A percentile compares a stretch with the other conserved stretches of the same genome.
These are phyloP conservation scores for Apteryx mantelli DNA, from an alignment of 2,113 vertebrate genomes.

Conservation along the genomic window DNA sequence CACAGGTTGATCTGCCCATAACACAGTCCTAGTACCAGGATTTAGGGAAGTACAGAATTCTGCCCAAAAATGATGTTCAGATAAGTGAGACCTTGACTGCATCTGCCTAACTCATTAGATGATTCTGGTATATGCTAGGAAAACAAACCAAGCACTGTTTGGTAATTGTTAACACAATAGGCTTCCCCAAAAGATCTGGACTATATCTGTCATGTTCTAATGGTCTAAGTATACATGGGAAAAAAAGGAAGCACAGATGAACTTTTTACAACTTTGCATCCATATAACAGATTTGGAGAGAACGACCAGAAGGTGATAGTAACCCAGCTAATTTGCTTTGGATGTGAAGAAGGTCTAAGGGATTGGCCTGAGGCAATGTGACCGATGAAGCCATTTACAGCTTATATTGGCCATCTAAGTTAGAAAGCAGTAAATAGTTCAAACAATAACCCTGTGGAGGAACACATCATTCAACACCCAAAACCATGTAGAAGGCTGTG, in stretches of 20 bases:
- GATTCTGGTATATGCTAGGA: background rate
- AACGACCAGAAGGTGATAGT: background rate
- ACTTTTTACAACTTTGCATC: background rate
- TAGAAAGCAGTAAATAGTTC: background rate
- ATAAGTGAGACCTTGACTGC: background rate
- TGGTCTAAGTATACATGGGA: background rate
- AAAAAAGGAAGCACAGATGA: background rate
- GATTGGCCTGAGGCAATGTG: background rate
- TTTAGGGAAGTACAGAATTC: background rate
- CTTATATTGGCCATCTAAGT: background rate
- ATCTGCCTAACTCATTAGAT: background rate
- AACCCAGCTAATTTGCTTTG: background rate
- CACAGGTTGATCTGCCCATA: background rate
- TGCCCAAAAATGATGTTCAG: background rate
- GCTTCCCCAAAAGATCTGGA: background rate
- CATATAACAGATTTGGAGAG: background rate
- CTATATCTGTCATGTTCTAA: background rate
- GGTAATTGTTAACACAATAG: background rate
- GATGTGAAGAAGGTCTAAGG: background rate
- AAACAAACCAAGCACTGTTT: background rate
- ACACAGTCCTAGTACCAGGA: background rate
- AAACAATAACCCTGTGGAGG: background rate
- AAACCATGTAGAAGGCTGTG: background rate
- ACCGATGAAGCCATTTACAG: background rate
- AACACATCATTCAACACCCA: background rate